These are phyloP conservation scores for Malurus melanocephalus DNA, from an alignment of 2,113 vertebrate genomes.

Conservation along the genomic window DNA sequence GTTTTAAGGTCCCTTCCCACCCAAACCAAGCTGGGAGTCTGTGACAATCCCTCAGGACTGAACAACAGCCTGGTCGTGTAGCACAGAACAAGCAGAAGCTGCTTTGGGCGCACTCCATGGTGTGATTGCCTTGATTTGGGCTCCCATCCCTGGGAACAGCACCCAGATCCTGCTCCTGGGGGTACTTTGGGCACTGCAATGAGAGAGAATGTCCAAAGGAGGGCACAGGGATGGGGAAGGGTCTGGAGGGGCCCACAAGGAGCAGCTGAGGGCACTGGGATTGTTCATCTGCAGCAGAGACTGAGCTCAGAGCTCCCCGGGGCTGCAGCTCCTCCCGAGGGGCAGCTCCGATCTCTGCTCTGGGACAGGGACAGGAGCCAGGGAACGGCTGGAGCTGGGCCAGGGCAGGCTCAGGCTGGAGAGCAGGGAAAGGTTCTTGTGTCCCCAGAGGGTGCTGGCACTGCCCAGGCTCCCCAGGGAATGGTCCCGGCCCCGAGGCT, in stretches of 20 bases:
- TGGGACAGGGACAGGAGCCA: neutral
- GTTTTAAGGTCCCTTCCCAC: neutral
- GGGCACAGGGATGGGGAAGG: neutral
- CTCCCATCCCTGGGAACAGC: fast-evolving
- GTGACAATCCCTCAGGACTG: neutral
- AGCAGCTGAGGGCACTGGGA: neutral
- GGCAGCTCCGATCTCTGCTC: neutral
- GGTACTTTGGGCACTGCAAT: neutral
- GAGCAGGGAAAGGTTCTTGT: neutral
- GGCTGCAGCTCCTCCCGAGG: neutral
- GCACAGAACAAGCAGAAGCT: neutral
- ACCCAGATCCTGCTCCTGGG: neutral
- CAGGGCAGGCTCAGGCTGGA: neutral
- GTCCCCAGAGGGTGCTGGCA: neutral
- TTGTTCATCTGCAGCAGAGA: neutral
- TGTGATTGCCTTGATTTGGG: neutral
- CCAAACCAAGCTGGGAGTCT: neutral
- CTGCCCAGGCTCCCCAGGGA: neutral
- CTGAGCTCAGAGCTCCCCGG: neutral
- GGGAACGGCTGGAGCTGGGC: neutral
- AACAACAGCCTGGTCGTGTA: neutral
- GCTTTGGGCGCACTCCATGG: fast-evolving
- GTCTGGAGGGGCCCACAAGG: neutral
- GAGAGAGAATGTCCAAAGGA: no score
- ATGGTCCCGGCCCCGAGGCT: neutral